These are phyloP conservation scores for Tetramorium simillimum DNA, from an alignment of 1,140 invertebrate genomes.

Conservation along the genomic window DNA sequence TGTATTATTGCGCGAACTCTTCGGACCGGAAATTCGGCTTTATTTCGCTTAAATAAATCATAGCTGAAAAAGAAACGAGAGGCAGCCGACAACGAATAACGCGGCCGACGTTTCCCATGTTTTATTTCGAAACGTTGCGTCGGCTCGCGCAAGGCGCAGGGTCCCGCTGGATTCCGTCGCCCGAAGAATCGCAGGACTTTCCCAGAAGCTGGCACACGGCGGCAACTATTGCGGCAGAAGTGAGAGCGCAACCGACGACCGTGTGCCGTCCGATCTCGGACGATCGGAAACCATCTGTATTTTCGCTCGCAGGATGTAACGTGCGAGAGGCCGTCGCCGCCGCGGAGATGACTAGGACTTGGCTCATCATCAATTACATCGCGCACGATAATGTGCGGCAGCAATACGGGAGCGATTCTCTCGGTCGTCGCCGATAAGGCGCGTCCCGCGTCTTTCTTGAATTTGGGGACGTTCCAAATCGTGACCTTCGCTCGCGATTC, in stretches of 20 bases:
- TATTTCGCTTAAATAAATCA: not conserved
- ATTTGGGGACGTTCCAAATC: not conserved
- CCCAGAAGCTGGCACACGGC: not conserved
- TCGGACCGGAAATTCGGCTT: not conserved
- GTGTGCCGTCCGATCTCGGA: conserved; percentile 6
- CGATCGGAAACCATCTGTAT: not conserved
- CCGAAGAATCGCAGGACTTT: conserved; percentile 38
- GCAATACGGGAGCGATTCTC: not conserved
- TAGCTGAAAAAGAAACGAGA: not conserved
- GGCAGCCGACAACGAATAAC: conserved; percentile 15
- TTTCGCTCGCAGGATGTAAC: not conserved
- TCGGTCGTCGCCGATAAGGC: not conserved
- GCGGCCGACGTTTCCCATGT: conserved; percentile 27
- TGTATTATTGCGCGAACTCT: too few relatives aligned
- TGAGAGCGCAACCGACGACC: not conserved
- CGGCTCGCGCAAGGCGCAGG: not conserved
- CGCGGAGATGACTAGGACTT: not conserved
- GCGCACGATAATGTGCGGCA: not conserved
- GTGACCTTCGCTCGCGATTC: not conserved
- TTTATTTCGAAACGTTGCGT: conserved; percentile 34
- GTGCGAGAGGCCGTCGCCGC: not conserved
- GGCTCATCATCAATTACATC: not conserved
- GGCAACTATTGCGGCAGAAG: conserved; percentile 26
- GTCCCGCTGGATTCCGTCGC: conserved; percentile 2
- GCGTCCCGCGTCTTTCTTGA: not conserved